Base-by-base conservation (phyloP, 1,140 invertebrate species). In the Orchesella cincta region DNA sequence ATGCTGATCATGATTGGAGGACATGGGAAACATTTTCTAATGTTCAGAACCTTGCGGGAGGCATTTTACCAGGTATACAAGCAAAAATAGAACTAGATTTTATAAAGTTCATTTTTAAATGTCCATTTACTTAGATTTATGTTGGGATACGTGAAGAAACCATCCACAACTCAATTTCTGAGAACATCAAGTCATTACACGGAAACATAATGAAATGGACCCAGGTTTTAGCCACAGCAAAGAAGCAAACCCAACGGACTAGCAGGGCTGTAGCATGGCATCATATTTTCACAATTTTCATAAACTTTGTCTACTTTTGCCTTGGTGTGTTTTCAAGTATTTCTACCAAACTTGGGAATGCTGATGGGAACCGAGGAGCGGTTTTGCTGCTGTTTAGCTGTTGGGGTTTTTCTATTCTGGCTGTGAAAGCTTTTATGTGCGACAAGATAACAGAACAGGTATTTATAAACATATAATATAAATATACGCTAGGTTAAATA, bases 381-480 rank as follows among this genome's bases (percentile, higher is more conserved):
- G 5, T 33, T 33, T 12, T 67, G 23, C 33, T 67, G 62, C 2
- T 67, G 28, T 67, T 67, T 67, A 31, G 62, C 31, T 29, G 8
- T 3, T 67, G 62, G 62, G 62, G 62, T 31, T 67, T 67, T 33
- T 18, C 62, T 12, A 5, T 67, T 8, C 29, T 67, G 28, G 33
- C 62, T 33, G 62, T 67, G 31, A 67, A 67, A 31, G 62, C 62
- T 16, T 67, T 67, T 33, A 67, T 67, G 62, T 67, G 62, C n/a
- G 62, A 67, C 5, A 8, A 67, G 3, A 67, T 67, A 14, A 33
- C 31, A n/a, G 3, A 67, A 29, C 62, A 67, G 62, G 62, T 67
- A 67, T 12, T 12, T 31, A 67, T 14, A 33, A 67, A 31, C 14
- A 57, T 57, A 5, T 46, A 46, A 46, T 46, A 5, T 46, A 46